phyloP scores from a whole-genome alignment of 2,888 invertebrate genomes.

The Polydrusus pterygomalis region DNA sequence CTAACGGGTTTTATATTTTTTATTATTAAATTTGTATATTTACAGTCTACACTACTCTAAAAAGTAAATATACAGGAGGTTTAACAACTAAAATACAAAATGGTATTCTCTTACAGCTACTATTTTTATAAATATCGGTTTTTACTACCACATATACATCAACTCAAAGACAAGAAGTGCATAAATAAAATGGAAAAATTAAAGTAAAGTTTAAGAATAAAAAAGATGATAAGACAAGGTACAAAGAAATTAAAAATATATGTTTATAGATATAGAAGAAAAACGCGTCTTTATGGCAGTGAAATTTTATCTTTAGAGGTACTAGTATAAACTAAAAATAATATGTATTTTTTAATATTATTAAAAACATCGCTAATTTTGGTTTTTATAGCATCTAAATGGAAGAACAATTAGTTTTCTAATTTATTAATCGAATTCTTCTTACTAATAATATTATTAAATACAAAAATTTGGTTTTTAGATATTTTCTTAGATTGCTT shows the following conservation, averaged over 20 bases:
- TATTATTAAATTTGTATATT: constrained; percentile 38
- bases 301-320: constrained; percentile 18
- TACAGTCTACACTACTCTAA: constrained; percentile 35
- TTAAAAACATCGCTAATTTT: no score
- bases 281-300: constrained; percentile 32
- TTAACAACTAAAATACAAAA: constrained; percentile 32
- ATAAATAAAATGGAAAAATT: neutral
- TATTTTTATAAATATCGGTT: constrained; percentile 21
- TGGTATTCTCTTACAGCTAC: constrained; percentile 4
- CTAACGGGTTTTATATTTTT: constrained; percentile 16
- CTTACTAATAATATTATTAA: no score
- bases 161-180: neutral
- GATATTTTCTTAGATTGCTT: neutral
- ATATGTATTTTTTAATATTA: neutral
- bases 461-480: neutral
- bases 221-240: no score
- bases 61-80: constrained; percentile 38
- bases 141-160: constrained; percentile 31
- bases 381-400: no score
- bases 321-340: neutral
- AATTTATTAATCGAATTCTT: no score
- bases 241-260: neutral
- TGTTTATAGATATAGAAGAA: constrained; percentile 12
- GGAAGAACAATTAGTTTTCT: no score
- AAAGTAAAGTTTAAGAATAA: neutral